Evolutionary conservation across 2,113 vertebrate genomes (phyloP).

Genomic region (Tetraodon nigroviridis): DNA sequence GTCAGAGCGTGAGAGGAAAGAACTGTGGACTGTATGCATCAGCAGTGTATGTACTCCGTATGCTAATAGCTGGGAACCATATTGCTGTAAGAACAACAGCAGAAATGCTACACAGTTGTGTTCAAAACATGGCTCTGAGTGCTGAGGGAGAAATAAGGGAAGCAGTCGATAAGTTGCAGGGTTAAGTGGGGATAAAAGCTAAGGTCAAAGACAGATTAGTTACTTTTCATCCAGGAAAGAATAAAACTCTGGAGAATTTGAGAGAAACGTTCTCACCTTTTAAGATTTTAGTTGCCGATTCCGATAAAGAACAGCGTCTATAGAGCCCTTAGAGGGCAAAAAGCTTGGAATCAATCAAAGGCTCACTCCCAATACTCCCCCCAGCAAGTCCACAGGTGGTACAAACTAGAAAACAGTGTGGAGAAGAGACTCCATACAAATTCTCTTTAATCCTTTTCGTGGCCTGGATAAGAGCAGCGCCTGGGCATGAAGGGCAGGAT

Average conservation of each 20-base stretch:
- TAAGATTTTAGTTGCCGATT: conserved; percentile 40
- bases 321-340: conserved; percentile 55
- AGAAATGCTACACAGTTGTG: conserved; percentile 2
- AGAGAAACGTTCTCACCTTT: conserved; percentile 39
- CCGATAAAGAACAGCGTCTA: conserved; percentile 56
- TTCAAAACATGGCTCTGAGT: conserved; percentile 17
- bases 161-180: conserved; percentile 51
- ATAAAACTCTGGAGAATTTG: conserved; percentile 47
- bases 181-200: conserved; percentile 59
- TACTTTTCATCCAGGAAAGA: conserved; percentile 56
- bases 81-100: conserved; percentile 21
- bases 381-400: conserved; percentile 59
- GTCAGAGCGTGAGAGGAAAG: conserved; percentile 36
- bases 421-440: conserved; percentile 46
- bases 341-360: conserved; percentile 58
- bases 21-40: conserved; percentile 42
- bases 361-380: conserved; percentile 33
- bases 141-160: conserved; percentile 48
- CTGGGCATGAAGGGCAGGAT: conserved; percentile 46
- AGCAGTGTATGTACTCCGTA: conserved; percentile 14
- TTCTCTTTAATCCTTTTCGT: conserved; percentile 59
- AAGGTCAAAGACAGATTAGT: conserved; percentile 43
- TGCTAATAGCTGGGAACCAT: conserved; percentile 24
- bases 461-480: conserved; percentile 33
- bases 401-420: conserved; percentile 46